phyloP scores from a whole-genome alignment of 1,140 invertebrate species.

The Dolichoris vasculosae region DNA sequence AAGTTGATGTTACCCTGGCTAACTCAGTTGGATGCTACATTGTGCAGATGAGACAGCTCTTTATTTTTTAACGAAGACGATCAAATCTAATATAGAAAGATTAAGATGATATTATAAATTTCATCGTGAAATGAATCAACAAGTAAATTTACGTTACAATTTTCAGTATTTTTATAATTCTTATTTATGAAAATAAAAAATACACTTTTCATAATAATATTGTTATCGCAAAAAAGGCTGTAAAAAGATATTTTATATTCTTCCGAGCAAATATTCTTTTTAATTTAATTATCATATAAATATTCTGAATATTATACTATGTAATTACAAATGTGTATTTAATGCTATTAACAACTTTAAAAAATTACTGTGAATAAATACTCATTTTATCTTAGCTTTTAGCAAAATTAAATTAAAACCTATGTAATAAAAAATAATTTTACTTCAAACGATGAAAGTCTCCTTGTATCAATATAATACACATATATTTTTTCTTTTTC shows the following conservation, averaged over 20 bases:
- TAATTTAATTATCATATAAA: slow-evolving; percentile 1
- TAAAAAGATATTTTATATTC: slow-evolving; percentile 34
- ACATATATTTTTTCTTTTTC: not conserved
- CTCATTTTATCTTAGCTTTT: slow-evolving; percentile 21
- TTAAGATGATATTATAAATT: not conserved
- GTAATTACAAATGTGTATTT: slow-evolving; percentile 30
- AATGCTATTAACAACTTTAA: not conserved
- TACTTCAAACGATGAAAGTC: not conserved
- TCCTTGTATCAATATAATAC: not conserved
- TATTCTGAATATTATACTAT: not conserved
- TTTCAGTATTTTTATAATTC: slow-evolving; percentile 34
- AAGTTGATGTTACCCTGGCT: slow-evolving; percentile 91
- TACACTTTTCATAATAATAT: not conserved
- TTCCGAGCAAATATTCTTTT: not conserved
- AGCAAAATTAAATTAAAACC: not conserved
- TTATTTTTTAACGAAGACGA: not conserved
- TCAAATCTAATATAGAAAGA: slow-evolving; percentile 3
- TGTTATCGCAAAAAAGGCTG: slow-evolving; percentile 29
- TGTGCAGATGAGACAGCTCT: slow-evolving; percentile 79
- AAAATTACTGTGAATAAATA: slow-evolving; percentile 27
- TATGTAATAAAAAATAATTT: not conserved
- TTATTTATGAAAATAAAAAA: not conserved
- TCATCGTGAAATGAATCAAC: slow-evolving; percentile 19
- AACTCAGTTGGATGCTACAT: slow-evolving; percentile 95
- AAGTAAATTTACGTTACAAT: slow-evolving; percentile 32